Percentiles rank a stretch among this genome's conserved stretches.
These are phyloP conservation scores for Sinocyclocheilus grahami DNA, from an alignment of 2,113 vertebrate genomes.

Conservation along the genomic window DNA sequence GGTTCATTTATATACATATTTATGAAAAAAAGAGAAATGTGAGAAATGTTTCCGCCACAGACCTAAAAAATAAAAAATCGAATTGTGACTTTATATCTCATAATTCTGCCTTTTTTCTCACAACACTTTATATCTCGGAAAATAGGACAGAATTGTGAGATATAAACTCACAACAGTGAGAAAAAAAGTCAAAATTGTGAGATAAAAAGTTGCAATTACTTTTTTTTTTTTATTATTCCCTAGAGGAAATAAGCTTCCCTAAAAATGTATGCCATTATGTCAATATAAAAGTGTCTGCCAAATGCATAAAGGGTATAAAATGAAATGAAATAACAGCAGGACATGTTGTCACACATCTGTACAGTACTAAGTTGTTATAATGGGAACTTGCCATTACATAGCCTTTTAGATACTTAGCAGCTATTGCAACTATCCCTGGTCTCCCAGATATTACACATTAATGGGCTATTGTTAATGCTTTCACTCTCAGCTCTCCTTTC, in stretches of 20 bases:
- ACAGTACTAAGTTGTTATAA: neutral
- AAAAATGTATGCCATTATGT: neutral
- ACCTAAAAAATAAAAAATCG: neutral
- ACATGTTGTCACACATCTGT: neutral
- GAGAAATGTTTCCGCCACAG: too few species aligned
- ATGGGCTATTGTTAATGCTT: neutral
- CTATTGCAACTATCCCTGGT: neutral
- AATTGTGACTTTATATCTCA: neutral
- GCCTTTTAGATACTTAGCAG: neutral
- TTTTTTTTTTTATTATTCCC: too few species aligned
- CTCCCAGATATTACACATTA: neutral
- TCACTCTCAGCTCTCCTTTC: constrained; percentile 8
- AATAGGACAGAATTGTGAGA: neutral
- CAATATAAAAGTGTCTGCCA: neutral
- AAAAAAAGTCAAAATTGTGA: neutral
- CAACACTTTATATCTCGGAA: neutral
- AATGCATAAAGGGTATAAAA: neutral
- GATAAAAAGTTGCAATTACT: neutral
- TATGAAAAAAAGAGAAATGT: too few species aligned
- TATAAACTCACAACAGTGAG: neutral
- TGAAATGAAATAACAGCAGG: neutral
- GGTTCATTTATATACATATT: too few species aligned
- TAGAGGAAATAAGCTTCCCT: too few species aligned
- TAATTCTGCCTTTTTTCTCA: neutral
- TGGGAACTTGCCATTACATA: neutral